These are phyloP conservation scores for Pelecanoides urinatrix DNA, from an alignment of 2,113 vertebrate species.

Conservation along the genomic window DNA sequence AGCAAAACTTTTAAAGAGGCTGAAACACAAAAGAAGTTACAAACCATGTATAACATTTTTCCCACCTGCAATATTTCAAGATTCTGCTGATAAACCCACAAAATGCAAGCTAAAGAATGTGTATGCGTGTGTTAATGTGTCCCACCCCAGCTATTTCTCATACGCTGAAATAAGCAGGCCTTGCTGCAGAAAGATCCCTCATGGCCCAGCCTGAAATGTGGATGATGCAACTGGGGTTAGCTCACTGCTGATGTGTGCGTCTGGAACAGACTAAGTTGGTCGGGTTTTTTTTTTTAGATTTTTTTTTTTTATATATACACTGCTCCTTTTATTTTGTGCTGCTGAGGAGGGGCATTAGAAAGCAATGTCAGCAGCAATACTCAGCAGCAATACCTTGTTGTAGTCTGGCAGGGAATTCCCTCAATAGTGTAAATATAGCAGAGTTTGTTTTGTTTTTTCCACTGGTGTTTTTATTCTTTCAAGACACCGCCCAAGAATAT, in stretches of 20 bases:
- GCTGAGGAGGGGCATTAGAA: neutral
- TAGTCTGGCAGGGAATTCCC: conserved; percentile 1
- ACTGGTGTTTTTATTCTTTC: neutral
- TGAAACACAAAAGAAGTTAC: neutral
- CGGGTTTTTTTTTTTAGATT: neutral
- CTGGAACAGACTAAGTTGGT: conserved; percentile 28
- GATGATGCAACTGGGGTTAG: conserved; percentile 66
- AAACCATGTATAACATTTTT: neutral
- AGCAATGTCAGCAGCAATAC: neutral
- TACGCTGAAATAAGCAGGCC: neutral
- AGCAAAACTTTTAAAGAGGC: neutral
- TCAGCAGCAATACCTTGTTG: neutral
- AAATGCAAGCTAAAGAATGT: conserved; percentile 1
- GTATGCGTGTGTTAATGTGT: neutral
- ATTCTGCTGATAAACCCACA: conserved; percentile 21
- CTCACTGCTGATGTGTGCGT: conserved; percentile 62
- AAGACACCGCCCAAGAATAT: neutral
- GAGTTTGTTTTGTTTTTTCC: neutral
- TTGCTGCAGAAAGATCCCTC: conserved; percentile 38
- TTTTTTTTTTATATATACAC: conserved; percentile 19
- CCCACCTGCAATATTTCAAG: conserved; percentile 28
- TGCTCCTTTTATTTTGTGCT: conserved; percentile 38
- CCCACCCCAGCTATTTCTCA: conserved; percentile 7
- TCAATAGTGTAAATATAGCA: neutral
- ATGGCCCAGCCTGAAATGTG: conserved; percentile 42